Evolutionary conservation across 2,113 vertebrate genomes (phyloP), one percentile per base, ranked within the genome.

Genomic region (Zosterops borbonicus): DNA sequence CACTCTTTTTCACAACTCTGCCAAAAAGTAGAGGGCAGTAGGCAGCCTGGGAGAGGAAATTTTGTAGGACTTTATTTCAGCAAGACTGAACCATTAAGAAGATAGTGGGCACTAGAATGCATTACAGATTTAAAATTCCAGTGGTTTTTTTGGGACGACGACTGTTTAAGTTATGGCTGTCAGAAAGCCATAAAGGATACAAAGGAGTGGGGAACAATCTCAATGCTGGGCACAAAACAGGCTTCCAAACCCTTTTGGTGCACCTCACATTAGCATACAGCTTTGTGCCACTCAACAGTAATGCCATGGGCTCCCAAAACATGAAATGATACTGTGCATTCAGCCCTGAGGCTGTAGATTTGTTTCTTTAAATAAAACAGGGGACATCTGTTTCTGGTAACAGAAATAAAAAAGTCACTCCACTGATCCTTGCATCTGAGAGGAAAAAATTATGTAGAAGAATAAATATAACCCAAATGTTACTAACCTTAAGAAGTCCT

Each of bases 371-470:
- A 86, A 86, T 93, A 86, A 46, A 93, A n/a, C 31, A 44, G 25
- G 4, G 39, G 44, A 88, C 80, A 93, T 80, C 60, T 92, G 83
- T 81, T 93, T 84, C 64, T 96, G 87, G 58, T 71, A 92, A 88
- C 12, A 71, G 44, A 69, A 87, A 44, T 41, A 62, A 83, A 86
- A 35, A 77, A 74, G 21, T 53, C 2, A 63, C 59, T 74, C 49
- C 44, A 71, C 1, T 81, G 77, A 88, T 82, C 68, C 52, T 71
- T 67, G 60, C n/a, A 90, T 83, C 44, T 83, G 60, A 86, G 69
- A 83, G 28, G 37, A 11, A 76, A 70, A 78, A 64, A 73, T 23
- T 22, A 50, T 2, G 6, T 39, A 67, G 20, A 76, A 84, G 58
- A 82, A 65, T 41, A 89, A 91, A 89, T 44, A n/a, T 16, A 79